Percentiles rank a stretch among this genome's conserved stretches.
These are phyloP conservation scores for Nebria salina DNA, from an alignment of 2,888 invertebrate species.

Conservation along the genomic window DNA sequence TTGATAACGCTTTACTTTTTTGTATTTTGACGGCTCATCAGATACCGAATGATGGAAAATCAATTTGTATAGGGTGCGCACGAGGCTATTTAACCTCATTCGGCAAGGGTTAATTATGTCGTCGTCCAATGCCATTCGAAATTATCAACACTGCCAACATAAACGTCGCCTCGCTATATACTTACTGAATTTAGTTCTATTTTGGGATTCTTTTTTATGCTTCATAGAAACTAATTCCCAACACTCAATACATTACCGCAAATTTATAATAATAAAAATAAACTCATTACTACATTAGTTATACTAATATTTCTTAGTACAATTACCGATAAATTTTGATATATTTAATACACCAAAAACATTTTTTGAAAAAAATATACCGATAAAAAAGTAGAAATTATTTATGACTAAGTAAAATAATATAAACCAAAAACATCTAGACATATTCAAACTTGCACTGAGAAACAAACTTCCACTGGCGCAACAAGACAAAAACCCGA, in stretches of 20 bases:
- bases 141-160: constrained; percentile 23
- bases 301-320: too few species aligned
- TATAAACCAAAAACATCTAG: not conserved
- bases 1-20: constrained; percentile 54
- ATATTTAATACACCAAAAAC: too few species aligned
- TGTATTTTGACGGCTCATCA: constrained; percentile 48
- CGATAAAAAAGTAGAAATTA: not conserved
- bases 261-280: too few species aligned
- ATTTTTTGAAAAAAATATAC: too few species aligned
- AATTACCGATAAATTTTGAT: too few species aligned
- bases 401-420: not conserved
- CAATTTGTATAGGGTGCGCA: constrained; percentile 41
- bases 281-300: too few species aligned
- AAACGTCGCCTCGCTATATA: not conserved
- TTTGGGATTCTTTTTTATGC: not conserved
- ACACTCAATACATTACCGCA: too few species aligned
- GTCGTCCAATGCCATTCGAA: constrained; percentile 26
- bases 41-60: constrained; percentile 46
- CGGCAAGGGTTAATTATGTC: constrained; percentile 43
- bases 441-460: not conserved
- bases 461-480: not conserved
- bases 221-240: too few species aligned
- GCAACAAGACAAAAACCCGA: not conserved
- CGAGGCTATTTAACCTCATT: constrained; percentile 37
- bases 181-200: not conserved